Percentiles rank a stretch among this genome's conserved stretches.
phyloP scores from a whole-genome alignment of 2,888 invertebrate species.

The Corbicula japonica region DNA sequence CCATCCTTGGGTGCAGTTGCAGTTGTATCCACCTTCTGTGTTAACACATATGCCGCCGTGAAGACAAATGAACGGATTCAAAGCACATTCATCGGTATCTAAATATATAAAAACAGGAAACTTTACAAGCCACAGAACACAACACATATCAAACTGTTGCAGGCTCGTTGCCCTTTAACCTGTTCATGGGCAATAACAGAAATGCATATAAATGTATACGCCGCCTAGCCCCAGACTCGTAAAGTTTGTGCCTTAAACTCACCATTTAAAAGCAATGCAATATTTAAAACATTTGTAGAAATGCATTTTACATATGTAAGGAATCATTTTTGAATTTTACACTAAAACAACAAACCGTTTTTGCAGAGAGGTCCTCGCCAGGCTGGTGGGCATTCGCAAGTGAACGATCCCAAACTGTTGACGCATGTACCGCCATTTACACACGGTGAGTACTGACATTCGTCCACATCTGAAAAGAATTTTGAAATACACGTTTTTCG shows the following conservation, averaged over 20 bases:
- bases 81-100: conserved; percentile 72
- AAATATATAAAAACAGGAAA: conserved; percentile 27
- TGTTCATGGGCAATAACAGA: too few species aligned
- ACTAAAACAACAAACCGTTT: conserved; percentile 26
- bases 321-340: not conserved
- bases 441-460: conserved; percentile 91
- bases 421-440: conserved; percentile 65
- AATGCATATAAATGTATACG: too few species aligned
- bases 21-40: conserved; percentile 67
- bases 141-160: too few species aligned
- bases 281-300: not conserved
- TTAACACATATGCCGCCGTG: conserved; percentile 70
- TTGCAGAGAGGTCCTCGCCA: conserved; percentile 66
- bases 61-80: conserved; percentile 67
- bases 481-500: too few species aligned
- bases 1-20: conserved; percentile 67
- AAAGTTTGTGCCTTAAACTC: too few species aligned
- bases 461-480: conserved; percentile 92
- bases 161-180: too few species aligned
- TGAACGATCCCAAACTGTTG: conserved; percentile 69
- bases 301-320: not conserved
- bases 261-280: not conserved
- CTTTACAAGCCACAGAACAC: too few species aligned
- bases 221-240: too few species aligned
- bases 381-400: conserved; percentile 65